Base-by-base conservation (phyloP, 1,140 invertebrate genomes). In the Centruroides sculpturatus region DNA sequence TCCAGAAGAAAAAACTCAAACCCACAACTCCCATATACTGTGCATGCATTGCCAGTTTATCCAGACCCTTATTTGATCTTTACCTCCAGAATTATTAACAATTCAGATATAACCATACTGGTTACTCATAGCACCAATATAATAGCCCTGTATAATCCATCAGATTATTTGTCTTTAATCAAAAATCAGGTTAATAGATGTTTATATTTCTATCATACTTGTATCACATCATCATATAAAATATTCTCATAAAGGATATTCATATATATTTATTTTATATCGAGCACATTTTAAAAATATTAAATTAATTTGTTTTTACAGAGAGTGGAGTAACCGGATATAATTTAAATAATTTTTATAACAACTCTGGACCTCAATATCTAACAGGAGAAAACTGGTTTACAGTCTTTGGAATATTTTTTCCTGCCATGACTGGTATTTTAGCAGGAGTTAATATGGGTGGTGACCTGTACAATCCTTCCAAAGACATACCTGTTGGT, bases 371-470 rank as follows among this genome's bases (percentile, higher is more conserved):
- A 72, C 80, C 91, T 1, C 76, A 82, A 56, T 96, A 92, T 76
- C 77, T 82, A 59, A 78, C 85, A 57, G 82, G 81, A 13, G 84
- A 90, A 65, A 86, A 81, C 59, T 93, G 89, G 87, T 94, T 94
- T 72, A 88, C 85, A 12, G 88, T 93, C 54, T 91, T 93, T 75
- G 91, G 90, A 50, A 87, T 95, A n/a, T 92, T 94, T 76, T 91
- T 96, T 76, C 87, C 92, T 56, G 90, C 93, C 55, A 83, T 95
- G 57, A 89, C 91, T 59, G 92, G 92, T 35, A 89, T 98, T 55
- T 79, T 98, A 61, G 91, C 93, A 52, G 94, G 94, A 52, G 90
- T 98, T 65, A 98, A 98, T 73, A 98, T 98, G 93, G 94, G 91
- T 74, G 92, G 92, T 11, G 93, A 98, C 75, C 79, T 98, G 51